Percentiles rank a stretch among this genome's conserved stretches.
Evolutionary conservation across 2,113 vertebrate genomes (phyloP).

Genomic region (Tetraodon nigroviridis): DNA sequence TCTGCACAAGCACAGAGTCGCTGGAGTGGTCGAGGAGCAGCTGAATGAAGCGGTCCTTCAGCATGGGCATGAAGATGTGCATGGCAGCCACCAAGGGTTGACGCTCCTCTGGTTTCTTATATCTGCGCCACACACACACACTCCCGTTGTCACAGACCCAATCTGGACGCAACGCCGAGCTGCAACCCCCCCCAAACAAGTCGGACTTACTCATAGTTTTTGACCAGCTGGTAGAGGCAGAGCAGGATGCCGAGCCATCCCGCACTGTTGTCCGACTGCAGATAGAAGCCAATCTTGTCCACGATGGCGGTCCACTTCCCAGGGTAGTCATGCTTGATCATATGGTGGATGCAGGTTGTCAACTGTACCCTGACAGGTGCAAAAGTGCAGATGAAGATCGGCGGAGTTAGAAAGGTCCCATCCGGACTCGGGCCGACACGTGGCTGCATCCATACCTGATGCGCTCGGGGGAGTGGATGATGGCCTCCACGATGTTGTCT

Average conservation of each 20-base stretch:
- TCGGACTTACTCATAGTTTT: slow-evolving; percentile 93
- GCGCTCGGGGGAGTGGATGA: slow-evolving; percentile 96
- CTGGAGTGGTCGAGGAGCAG: slow-evolving; percentile 89
- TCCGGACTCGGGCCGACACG: not conserved
- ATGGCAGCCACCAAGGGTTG: slow-evolving; percentile 94
- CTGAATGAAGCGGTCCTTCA: slow-evolving; percentile 95
- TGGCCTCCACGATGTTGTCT: slow-evolving; percentile 97
- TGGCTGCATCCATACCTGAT: slow-evolving; percentile 81
- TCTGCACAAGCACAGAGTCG: slow-evolving; percentile 96
- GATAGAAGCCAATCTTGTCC: slow-evolving; percentile 97
- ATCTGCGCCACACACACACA: slow-evolving; percentile 73
- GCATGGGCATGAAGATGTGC: slow-evolving; percentile 96
- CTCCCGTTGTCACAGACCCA: not conserved
- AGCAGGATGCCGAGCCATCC: slow-evolving; percentile 97
- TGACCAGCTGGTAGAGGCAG: slow-evolving; percentile 97
- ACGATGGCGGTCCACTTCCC: slow-evolving; percentile 94
- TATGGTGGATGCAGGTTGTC: slow-evolving; percentile 98
- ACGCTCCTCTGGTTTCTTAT: slow-evolving; percentile 96
- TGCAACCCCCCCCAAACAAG: too few species aligned
- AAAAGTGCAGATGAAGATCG: slow-evolving; percentile 24
- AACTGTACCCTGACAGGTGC: slow-evolving; percentile 84
- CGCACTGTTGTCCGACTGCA: slow-evolving; percentile 93
- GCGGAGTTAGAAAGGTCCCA: not conserved
- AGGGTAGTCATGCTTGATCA: slow-evolving; percentile 98
- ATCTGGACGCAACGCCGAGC: not conserved